Base-by-base conservation (phyloP, 2,888 invertebrate genomes). In the Halocaridina rubra region DNA sequence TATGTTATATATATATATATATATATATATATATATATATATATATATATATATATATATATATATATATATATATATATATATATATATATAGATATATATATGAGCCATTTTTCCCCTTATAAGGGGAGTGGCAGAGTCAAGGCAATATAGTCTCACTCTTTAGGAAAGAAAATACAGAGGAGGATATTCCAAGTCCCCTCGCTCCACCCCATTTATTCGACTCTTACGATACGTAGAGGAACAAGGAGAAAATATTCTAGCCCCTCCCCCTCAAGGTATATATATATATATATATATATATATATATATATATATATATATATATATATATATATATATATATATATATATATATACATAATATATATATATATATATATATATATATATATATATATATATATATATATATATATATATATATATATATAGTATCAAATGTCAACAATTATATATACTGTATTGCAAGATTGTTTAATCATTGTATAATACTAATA, bases 41-140 rank as follows among this genome's bases (percentile, higher is more conserved):
- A 64, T 64, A 64, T 64, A 64, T 64, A 64, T 64, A 64, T 64
- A 64, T 64, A 64, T 64, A 64, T 64, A 64, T 64, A 64, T 64
- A 64, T 64, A 64, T 64, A 64, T 64, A 64, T 64, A 64, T 64
- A 64, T 64, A 64, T 7, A 3, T 64, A 64, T 7, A 64, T 64
- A 7, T 7, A 7, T 53, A 7, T 53, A 53, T 53, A 7, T 53
- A 53, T 53, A 53, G 13, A 2, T 7, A 53, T 53, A 53, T 53
- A 53, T 53, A 53, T 53, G n/a, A n/a, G n/a, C n/a, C n/a, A n/a
- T n/a, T n/a, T n/a, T n/a, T n/a, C n/a, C n/a, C n/a, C n/a, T n/a
- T n/a, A n/a, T n/a, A n/a, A n/a, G n/a, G n/a, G n/a, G n/a, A n/a
- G n/a, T n/a, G n/a, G n/a, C n/a, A n/a, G n/a, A n/a, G n/a, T n/a